Base-by-base conservation (phyloP, 1,140 invertebrate species). In the Rhizoglyphus robini region DNA sequence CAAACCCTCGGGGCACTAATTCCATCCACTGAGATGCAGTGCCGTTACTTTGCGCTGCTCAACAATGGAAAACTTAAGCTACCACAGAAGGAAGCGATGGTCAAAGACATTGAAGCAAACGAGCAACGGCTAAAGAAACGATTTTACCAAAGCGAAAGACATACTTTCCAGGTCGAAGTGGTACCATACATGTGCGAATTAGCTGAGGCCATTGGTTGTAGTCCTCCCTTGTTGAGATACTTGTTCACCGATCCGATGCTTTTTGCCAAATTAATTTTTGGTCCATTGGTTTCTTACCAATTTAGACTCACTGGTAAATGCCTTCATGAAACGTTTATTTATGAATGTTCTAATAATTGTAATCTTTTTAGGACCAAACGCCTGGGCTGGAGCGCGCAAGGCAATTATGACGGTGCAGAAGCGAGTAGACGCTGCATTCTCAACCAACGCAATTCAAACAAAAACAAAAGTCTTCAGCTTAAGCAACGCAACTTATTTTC, bases 1-100 rank as follows among this genome's bases (percentile, higher is more conserved):
- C 80, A 81, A 69, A 76, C 79, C 31, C 68, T 80, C 20, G 79
- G 79, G 36, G 72, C 77, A 32, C 71, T 80, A 18, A 74, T 79
- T 68, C 78, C 80, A 11, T 76, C 80, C 32, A 73, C 76, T 13
- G 80, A 81, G 70, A 74, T 82, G 38, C 80, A 81, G 69, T 72
- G 75, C 15, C 71, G 80, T 38, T 78, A 78, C 73, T 77, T 74
- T 57, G 61, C 67, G 4, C 58, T 69, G 36, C 27, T 70, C 15
- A 61, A 64, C 32, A 2, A 15, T 15, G 63, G 59, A 20, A 58
- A 58, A 30, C 46, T 18, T 18, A 18, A 46, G 0, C 47, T 76
- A 2, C 76, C 76, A n/a, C 8, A 20, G 13, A 63, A n/a, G 47
- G 34, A 67, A 29, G 68, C 57, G 8, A 79, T 78, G 76, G 41